A percentile compares a stretch with the other conserved stretches of the same genome.
These are phyloP conservation scores for Oscheius sp. DNA, from an alignment of 2,888 invertebrate species.

Conservation along the genomic window DNA sequence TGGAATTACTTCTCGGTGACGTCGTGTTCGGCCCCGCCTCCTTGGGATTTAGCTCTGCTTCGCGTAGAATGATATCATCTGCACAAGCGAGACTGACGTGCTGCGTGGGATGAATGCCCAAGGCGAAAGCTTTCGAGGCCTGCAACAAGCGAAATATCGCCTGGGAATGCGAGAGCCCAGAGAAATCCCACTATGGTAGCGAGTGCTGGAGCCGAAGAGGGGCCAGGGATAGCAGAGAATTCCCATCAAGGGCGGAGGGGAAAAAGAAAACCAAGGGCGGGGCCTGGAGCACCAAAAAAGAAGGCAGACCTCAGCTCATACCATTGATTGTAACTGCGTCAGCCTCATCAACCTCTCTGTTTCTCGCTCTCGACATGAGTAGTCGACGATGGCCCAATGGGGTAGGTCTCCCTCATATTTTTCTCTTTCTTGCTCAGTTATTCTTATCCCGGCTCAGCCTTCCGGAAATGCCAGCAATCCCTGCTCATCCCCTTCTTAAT, in stretches of 20 bases:
- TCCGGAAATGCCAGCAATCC: background rate
- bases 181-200: slow-evolving; percentile 6
- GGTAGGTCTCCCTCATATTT: background rate
- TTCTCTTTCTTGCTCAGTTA: background rate
- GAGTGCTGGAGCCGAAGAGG: background rate
- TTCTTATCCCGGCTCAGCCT: background rate
- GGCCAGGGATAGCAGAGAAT: slow-evolving; percentile 5
- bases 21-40: slow-evolving; percentile 14
- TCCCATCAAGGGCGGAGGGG: slow-evolving; percentile 8
- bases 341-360: slow-evolving; percentile 10
- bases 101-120: slow-evolving; percentile 35
- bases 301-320: slow-evolving; percentile 2
- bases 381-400: slow-evolving; percentile 31
- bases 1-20: slow-evolving; percentile 9
- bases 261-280: slow-evolving; percentile 19
- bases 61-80: slow-evolving; percentile 29
- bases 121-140: slow-evolving; percentile 12
- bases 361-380: background rate
- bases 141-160: slow-evolving; percentile 1
- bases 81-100: slow-evolving; percentile 32
- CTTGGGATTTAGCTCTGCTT: background rate
- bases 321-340: slow-evolving; percentile 37
- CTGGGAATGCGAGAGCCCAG: background rate
- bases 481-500: slow-evolving; percentile 1
- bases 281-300: slow-evolving; percentile 17